Evolutionary conservation across 2,113 vertebrate species (phyloP), one percentile per base, ranked within the genome.

Genomic region (Micronycteris hirsuta): DNA sequence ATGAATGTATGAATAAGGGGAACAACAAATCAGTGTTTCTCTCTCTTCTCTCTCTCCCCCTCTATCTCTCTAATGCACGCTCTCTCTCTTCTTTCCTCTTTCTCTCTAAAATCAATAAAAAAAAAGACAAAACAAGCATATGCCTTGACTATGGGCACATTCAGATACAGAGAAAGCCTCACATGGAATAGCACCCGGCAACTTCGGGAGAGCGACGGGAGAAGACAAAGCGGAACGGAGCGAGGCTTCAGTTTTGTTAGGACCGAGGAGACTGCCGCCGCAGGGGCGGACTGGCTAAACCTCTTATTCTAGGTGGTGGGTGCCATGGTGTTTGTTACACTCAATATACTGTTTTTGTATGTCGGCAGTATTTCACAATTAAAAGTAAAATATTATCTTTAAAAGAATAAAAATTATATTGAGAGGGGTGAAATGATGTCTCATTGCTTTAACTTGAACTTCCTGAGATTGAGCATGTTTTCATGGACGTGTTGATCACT

Each of bases 361-460:
- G 31, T 81, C 8, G 61, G 10, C 1, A 70, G 43, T 14, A 89
- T 74, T 81, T 93, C 61, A 93, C 14, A 89, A 87, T 83, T 94
- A 83, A 95, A 95, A 88, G 49, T 68, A 90, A 96, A 90, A 67
- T 67, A 43, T 17, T 36, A 73, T 36, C 71, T 89, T 77, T 22
- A 58, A 86, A 95, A 52, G 45, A 65, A 78, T 74, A 58, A 83
- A 84, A 71, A 58, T 20, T 61, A 61, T 45, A 45, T n/a, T 67
- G 63, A 86, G 73, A 80, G 38, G 19, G 61, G 4, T 74, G 9
- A 81, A 78, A 67, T 54, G 47, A 1, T 36, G 47, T 65, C 36
- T 71, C 26, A 3, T 80, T 54, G 41, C 49, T 87, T 70, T 82
- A 76, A 54, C 87, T 87, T 71, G n/a, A 94, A 88, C 83, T 94